These are phyloP conservation scores for Coremacera marginata DNA, from an alignment of 2,888 invertebrate species.

Conservation along the genomic window DNA sequence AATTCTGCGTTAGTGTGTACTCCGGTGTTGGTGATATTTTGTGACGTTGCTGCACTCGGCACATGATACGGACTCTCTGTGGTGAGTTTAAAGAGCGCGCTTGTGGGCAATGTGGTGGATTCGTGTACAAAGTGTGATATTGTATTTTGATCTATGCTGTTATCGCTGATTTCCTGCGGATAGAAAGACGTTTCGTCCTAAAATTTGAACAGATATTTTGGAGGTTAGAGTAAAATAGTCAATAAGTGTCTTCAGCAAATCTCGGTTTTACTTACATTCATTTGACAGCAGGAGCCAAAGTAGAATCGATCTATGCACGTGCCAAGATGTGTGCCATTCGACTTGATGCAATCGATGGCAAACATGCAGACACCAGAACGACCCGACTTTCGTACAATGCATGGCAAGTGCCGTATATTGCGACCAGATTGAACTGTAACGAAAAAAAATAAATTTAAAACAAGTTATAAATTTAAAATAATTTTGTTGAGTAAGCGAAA, in stretches of 20 bases:
- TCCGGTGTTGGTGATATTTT: slow-evolving; percentile 35
- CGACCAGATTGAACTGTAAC: slow-evolving; percentile 83
- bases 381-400: slow-evolving; percentile 83
- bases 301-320: slow-evolving; percentile 94
- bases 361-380: slow-evolving; percentile 93
- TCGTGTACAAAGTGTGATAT: slow-evolving; percentile 68
- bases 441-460: slow-evolving; percentile 49
- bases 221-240: not conserved
- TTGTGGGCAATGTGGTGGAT: slow-evolving; percentile 63
- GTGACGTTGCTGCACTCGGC: slow-evolving; percentile 2
- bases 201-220: slow-evolving; percentile 41
- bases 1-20: slow-evolving; percentile 21
- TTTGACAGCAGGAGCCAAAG: slow-evolving; percentile 91
- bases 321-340: slow-evolving; percentile 90
- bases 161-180: slow-evolving; percentile 68
- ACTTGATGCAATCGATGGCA: slow-evolving; percentile 90
- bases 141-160: slow-evolving; percentile 70
- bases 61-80: slow-evolving; percentile 52
- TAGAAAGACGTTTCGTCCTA: slow-evolving; percentile 59
- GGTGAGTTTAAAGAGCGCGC: slow-evolving; percentile 61
- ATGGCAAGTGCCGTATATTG: slow-evolving; percentile 90
- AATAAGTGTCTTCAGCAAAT: not conserved
- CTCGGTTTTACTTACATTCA: slow-evolving; percentile 70
- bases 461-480: too few species aligned
- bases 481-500: too few species aligned